Conservation (phyloP, 2,888 invertebrate genomes). For the Morpho achilles region DNA sequence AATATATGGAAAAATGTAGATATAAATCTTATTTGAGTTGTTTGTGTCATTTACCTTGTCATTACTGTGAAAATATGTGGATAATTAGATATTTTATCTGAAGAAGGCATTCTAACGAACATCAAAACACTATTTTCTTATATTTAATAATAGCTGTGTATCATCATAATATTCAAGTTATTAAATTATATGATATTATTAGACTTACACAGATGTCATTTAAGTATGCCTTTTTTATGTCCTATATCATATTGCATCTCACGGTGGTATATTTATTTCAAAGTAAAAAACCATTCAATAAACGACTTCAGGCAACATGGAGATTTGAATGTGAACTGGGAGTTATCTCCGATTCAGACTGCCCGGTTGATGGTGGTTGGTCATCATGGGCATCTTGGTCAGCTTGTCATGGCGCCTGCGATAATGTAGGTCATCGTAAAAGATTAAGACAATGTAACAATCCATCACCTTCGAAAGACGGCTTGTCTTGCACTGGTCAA, state of each 20-base stretch:
- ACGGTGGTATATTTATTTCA: slow-evolving; percentile 22
- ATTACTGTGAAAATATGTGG: no score
- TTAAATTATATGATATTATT: no score
- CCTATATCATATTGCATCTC: not conserved
- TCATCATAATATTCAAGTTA: no score
- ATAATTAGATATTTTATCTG: no score
- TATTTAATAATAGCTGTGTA: no score
- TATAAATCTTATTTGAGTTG: no score
- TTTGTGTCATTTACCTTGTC: no score
- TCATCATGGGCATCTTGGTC: slow-evolving; percentile 69
- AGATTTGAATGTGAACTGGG: slow-evolving; percentile 65
- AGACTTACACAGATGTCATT: not conserved
- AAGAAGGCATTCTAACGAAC: no score
- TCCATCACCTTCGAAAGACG: slow-evolving; percentile 63
- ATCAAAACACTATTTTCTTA: no score
- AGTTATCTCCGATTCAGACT: slow-evolving; percentile 52
- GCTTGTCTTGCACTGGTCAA: slow-evolving; percentile 58
- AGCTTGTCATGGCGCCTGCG: slow-evolving; percentile 65
- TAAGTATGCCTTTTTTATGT: not conserved
- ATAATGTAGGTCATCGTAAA: slow-evolving; percentile 57
- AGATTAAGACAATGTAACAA: slow-evolving; percentile 62
- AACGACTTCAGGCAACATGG: slow-evolving; percentile 55
- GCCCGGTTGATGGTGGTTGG: slow-evolving; percentile 74
- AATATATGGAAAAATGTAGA: no score
- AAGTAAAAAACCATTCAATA: slow-evolving; percentile 46